A percentile compares a stretch with the other conserved stretches of the same genome.
phyloP scores from a whole-genome alignment of 2,113 vertebrate genomes.

The Embiotoca jacksoni region DNA sequence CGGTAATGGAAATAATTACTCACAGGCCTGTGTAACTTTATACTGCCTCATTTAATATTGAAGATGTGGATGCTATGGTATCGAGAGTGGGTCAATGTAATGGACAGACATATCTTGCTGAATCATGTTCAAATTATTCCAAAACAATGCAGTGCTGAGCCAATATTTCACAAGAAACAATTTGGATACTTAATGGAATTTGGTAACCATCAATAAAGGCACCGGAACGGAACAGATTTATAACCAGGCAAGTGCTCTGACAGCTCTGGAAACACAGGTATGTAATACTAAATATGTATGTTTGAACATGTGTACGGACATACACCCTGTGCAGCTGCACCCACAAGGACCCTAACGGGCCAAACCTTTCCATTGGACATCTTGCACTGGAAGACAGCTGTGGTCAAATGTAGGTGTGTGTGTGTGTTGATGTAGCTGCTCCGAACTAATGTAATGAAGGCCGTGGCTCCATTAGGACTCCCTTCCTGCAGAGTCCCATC shows the following conservation, averaged over 20 bases:
- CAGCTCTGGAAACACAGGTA: constrained; percentile 42
- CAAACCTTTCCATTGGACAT: constrained; percentile 23
- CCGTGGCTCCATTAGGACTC: constrained; percentile 71
- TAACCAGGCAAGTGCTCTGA: constrained; percentile 37
- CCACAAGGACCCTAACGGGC: constrained; percentile 18
- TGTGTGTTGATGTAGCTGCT: constrained; percentile 42
- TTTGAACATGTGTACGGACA: neutral
- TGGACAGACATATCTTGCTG: neutral
- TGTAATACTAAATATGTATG: constrained; percentile 8
- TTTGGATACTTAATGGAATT: constrained; percentile 37
- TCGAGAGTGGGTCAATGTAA: neutral
- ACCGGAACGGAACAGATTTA: constrained; percentile 36
- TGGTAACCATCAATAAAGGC: constrained; percentile 28
- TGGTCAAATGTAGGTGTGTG: constrained; percentile 7
- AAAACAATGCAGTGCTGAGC: neutral
- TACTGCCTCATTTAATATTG: no score
- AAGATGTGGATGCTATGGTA: neutral
- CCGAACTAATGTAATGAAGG: constrained; percentile 75
- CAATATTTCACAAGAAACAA: constrained; percentile 11
- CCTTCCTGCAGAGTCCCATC: constrained; percentile 76
- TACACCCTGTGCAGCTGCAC: neutral
- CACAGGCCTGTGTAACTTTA: no score
- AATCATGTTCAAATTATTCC: constrained; percentile 8
- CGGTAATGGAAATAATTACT: no score
- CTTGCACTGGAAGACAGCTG: constrained; percentile 19